These are phyloP conservation scores for Sebastiscus tertius DNA, from an alignment of 2,797 vertebrate species.

Conservation along the genomic window DNA sequence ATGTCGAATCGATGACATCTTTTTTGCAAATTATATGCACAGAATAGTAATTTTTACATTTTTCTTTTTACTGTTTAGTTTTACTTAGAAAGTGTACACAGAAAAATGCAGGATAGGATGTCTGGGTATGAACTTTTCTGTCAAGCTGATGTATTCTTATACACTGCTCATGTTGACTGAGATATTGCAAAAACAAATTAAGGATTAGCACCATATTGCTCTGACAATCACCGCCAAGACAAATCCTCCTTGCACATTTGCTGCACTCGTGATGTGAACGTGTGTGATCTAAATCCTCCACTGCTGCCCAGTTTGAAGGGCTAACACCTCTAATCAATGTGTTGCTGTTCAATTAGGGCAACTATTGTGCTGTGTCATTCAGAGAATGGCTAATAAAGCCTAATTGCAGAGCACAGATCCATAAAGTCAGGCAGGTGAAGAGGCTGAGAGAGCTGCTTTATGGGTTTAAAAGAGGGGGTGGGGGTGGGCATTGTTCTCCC, in stretches of 20 bases:
- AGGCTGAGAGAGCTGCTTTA: slow-evolving; percentile 68
- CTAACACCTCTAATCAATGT: slow-evolving; percentile 74
- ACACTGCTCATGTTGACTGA: background rate
- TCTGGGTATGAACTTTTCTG: background rate
- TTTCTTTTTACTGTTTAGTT: background rate
- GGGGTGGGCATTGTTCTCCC: slow-evolving; percentile 67
- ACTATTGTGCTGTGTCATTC: slow-evolving; percentile 74
- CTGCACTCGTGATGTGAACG: slow-evolving; percentile 1
- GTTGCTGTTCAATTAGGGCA: slow-evolving; percentile 71
- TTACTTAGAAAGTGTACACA: background rate
- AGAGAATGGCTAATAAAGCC: slow-evolving; percentile 80
- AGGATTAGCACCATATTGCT: background rate
- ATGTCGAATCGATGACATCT: background rate
- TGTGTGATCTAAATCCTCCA: slow-evolving; percentile 15
- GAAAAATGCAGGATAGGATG: background rate
- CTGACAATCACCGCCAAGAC: background rate
- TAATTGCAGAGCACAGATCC: slow-evolving; percentile 77
- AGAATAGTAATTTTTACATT: background rate
- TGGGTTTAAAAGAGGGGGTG: slow-evolving; percentile 56
- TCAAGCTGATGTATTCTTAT: background rate
- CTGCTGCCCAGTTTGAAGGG: slow-evolving; percentile 18
- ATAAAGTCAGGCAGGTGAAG: slow-evolving; percentile 79
- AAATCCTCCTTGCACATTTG: slow-evolving; percentile 5
- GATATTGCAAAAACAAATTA: background rate
- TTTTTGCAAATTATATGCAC: background rate